A percentile compares a stretch with the other conserved stretches of the same genome.
phyloP scores from a whole-genome alignment of 2,797 vertebrate genomes.

The Neostethus bicornis region DNA sequence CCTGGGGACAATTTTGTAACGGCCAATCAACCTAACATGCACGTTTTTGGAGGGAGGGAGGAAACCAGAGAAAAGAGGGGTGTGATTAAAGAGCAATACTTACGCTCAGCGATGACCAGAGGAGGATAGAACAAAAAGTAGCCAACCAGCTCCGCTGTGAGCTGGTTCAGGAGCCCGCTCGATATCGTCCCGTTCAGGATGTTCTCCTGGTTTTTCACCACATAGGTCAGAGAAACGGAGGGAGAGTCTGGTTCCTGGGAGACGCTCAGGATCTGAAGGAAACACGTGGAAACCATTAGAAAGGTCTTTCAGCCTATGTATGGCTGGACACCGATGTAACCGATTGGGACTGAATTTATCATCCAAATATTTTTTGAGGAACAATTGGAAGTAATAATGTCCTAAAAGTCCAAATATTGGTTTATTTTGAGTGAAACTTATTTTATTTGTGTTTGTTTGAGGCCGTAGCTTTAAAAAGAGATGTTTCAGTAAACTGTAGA shows the following conservation, averaged over 20 bases:
- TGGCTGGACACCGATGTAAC: no score
- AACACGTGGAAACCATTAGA: slow-evolving; percentile 19
- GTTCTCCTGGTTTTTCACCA: slow-evolving; percentile 88
- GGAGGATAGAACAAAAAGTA: slow-evolving; percentile 97
- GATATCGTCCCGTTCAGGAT: slow-evolving; percentile 90
- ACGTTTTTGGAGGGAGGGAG: no score
- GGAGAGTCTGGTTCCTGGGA: slow-evolving; percentile 84
- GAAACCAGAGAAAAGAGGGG: no score
- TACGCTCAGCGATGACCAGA: slow-evolving; percentile 95
- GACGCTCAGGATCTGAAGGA: slow-evolving; percentile 89
- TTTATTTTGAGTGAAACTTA: no score
- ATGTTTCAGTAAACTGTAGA: slow-evolving; percentile 47
- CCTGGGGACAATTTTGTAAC: no score
- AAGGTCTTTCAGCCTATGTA: neutral
- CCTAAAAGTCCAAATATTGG: no score
- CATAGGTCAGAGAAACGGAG: slow-evolving; percentile 90
- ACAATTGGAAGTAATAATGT: no score
- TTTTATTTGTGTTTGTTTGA: no score
- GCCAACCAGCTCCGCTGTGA: slow-evolving; percentile 94
- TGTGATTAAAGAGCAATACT: slow-evolving; percentile 69
- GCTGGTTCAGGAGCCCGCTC: slow-evolving; percentile 92
- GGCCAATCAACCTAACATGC: no score
- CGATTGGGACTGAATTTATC: no score
- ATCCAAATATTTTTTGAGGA: no score
- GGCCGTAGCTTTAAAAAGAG: no score